phyloP scores from a whole-genome alignment of 2,888 invertebrate species.

The Ophonus ardosiacus region DNA sequence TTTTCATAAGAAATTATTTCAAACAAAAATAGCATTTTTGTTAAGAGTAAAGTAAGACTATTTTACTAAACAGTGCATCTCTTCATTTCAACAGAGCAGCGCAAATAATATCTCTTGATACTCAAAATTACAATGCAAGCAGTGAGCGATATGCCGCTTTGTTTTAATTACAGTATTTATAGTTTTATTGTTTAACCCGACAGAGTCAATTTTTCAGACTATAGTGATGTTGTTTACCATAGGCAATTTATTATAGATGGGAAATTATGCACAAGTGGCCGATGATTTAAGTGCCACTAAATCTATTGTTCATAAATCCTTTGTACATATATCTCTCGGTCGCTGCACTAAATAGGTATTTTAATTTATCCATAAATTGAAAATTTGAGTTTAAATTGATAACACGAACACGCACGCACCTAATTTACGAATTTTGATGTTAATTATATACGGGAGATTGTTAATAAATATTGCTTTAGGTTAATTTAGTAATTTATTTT shows the following conservation, averaged over 20 bases:
- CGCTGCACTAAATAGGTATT: conserved; percentile 37
- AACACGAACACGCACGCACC: background rate
- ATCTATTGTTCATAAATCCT: conserved; percentile 30
- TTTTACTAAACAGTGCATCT: too few species aligned
- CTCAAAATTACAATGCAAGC: too few species aligned
- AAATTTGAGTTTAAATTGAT: background rate
- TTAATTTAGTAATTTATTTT: background rate
- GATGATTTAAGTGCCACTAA: background rate
- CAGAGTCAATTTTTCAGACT: too few species aligned
- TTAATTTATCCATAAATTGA: conserved; percentile 5
- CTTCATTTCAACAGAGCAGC: too few species aligned
- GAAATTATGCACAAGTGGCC: conserved; percentile 17
- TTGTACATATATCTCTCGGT: conserved; percentile 30
- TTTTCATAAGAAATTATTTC: too few species aligned
- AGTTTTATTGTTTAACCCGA: too few species aligned
- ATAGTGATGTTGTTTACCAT: background rate
- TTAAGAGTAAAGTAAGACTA: too few species aligned
- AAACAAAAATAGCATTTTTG: too few species aligned
- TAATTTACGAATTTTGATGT: background rate
- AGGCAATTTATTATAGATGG: conserved; percentile 47
- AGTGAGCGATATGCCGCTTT: too few species aligned
- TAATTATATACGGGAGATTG: background rate
- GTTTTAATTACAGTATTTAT: too few species aligned
- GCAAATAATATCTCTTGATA: too few species aligned
- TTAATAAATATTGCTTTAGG: background rate